Evolutionary conservation across 1,140 invertebrate species (phyloP).

Genomic region (Trypoxylus dichotomus): DNA sequence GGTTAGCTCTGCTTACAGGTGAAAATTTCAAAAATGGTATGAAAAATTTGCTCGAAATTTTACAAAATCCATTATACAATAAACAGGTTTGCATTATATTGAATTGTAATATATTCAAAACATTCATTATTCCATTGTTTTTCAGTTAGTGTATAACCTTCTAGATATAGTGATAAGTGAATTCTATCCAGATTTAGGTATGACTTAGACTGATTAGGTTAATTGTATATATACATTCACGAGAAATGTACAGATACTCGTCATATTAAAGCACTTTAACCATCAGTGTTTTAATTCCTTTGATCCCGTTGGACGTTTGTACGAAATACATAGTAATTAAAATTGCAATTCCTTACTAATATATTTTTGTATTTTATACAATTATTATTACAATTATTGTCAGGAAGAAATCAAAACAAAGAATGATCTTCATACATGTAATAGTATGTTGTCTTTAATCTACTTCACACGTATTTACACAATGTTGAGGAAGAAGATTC

Average conservation of each 20-base stretch:
- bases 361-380: slow-evolving; percentile 12
- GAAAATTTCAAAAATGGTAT: slow-evolving; percentile 55
- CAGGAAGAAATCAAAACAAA: slow-evolving; percentile 18
- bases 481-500: background rate
- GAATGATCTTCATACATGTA: slow-evolving; percentile 9
- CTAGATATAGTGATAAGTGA: slow-evolving; percentile 48
- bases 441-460: background rate
- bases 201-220: background rate
- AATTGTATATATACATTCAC: background rate
- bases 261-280: no score
- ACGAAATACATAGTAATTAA: no score
- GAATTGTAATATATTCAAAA: slow-evolving; percentile 26
- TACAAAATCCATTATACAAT: slow-evolving; percentile 59
- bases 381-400: slow-evolving; percentile 19
- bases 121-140: slow-evolving; percentile 32
- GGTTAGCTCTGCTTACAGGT: slow-evolving; percentile 49
- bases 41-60: slow-evolving; percentile 53
- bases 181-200: slow-evolving; percentile 44
- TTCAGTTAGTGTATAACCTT: slow-evolving; percentile 48
- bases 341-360: background rate
- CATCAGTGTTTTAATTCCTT: no score
- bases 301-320: no score
- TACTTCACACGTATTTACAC: background rate
- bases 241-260: no score
- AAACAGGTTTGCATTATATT: slow-evolving; percentile 54